Conservation (phyloP, 2,113 vertebrate species). For the Microtus ochrogaster region DNA sequence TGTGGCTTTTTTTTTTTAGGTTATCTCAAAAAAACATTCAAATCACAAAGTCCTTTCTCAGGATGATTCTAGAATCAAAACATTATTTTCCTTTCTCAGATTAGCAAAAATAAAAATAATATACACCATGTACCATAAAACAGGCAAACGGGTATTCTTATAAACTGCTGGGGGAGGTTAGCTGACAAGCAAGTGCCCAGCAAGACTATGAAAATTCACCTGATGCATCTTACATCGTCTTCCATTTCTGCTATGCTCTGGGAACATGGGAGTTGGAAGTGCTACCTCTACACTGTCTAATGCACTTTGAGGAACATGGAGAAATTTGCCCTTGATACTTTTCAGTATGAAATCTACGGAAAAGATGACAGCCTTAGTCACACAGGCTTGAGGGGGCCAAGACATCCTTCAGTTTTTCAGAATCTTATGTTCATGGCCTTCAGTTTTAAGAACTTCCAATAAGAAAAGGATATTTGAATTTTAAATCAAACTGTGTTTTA, state of each 20-base stretch:
- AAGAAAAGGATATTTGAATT: slow-evolving; percentile 14
- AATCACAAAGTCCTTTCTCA: slow-evolving; percentile 19
- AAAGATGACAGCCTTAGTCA: neutral
- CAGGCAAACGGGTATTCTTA: neutral
- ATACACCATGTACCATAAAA: neutral
- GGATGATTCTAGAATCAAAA: slow-evolving; percentile 45
- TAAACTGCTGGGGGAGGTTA: neutral
- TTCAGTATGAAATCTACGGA: neutral
- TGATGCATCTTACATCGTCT: neutral
- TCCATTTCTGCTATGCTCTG: neutral
- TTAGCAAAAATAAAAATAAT: slow-evolving; percentile 12
- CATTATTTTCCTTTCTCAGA: neutral
- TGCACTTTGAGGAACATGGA: neutral
- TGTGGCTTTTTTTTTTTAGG: neutral
- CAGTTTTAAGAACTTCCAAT: slow-evolving; percentile 34
- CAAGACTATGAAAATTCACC: neutral
- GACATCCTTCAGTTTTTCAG: neutral
- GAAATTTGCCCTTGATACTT: neutral
- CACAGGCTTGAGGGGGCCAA: neutral
- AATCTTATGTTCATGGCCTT: neutral
- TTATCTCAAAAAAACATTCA: neutral
- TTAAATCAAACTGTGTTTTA: slow-evolving; percentile 44
- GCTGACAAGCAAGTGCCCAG: neutral
- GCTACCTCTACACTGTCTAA: neutral
- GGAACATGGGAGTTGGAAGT: neutral